Evolutionary conservation across 2,888 invertebrate species (phyloP).

Genomic region (Trypoxylon attenuatum): DNA sequence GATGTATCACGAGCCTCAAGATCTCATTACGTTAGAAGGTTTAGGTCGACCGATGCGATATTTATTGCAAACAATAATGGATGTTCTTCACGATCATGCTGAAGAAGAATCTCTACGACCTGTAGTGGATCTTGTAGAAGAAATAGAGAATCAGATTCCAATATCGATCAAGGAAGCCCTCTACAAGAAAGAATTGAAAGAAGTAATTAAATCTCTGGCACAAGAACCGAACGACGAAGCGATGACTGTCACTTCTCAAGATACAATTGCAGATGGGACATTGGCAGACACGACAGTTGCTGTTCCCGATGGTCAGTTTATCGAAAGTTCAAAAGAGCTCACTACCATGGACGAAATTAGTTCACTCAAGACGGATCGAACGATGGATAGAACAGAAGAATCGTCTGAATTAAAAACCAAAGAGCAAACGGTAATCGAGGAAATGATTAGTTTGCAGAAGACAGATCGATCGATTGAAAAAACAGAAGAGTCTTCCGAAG

Average conservation of each 20-base stretch:
- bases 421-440: conserved; percentile 27
- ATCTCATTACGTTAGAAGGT: conserved; percentile 52
- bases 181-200: conserved; percentile 57
- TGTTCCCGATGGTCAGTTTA: conserved; percentile 12
- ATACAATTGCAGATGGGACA: conserved; percentile 40
- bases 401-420: no score
- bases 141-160: conserved; percentile 61
- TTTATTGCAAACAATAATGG: conserved; percentile 52
- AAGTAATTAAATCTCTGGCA: conserved; percentile 49
- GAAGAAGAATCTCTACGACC: conserved; percentile 47
- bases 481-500: not conserved
- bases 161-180: conserved; percentile 57
- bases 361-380: conserved; percentile 19
- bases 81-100: conserved; percentile 45
- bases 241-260: conserved; percentile 7
- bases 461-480: conserved; percentile 8
- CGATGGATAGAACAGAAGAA: conserved; percentile 29
- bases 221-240: conserved; percentile 35
- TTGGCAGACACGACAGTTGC: conserved; percentile 21
- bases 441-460: conserved; percentile 20
- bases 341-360: conserved; percentile 22
- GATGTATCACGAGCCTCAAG: conserved; percentile 52
- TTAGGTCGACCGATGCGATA: conserved; percentile 56
- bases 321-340: conserved; percentile 22
- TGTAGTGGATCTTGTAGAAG: conserved; percentile 57